Conservation (phyloP, 2,797 vertebrate species). For the Peromyscus aztecus region DNA sequence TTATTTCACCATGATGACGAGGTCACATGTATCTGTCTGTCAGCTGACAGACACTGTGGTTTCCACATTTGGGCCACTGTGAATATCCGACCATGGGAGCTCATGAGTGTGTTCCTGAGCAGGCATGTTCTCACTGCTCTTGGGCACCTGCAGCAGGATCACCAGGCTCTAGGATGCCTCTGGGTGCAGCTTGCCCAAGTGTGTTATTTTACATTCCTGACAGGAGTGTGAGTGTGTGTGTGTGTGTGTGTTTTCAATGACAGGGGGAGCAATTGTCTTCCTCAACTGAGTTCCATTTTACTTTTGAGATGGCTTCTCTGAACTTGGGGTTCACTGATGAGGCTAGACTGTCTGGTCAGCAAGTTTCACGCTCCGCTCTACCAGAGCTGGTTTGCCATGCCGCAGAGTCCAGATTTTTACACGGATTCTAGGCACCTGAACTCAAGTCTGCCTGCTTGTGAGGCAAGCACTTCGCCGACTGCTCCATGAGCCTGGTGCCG, state of each 20-base stretch:
- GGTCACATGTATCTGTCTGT: fast-evolving
- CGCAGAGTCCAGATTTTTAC: neutral
- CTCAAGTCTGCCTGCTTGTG: neutral
- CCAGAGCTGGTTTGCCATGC: neutral
- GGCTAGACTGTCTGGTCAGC: neutral
- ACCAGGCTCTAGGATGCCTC: too few relatives aligned
- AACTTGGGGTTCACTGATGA: neutral
- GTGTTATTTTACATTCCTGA: neutral
- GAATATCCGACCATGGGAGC: neutral
- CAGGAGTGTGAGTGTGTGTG: neutral
- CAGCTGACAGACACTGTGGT: neutral
- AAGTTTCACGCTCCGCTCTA: neutral
- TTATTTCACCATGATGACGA: fast-evolving
- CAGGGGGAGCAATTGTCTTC: neutral
- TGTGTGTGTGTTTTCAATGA: neutral
- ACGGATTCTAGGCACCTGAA: neutral
- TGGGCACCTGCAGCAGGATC: too few relatives aligned
- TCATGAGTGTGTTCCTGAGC: neutral
- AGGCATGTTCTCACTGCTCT: neutral
- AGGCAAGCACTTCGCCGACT: neutral
- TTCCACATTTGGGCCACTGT: neutral
- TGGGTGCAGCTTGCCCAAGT: neutral
- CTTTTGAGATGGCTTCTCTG: neutral
- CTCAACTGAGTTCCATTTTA: neutral
- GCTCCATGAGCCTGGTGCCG: neutral